Base-by-base conservation (phyloP, 2,888 invertebrate genomes). In the Oasisia sp. region DNA sequence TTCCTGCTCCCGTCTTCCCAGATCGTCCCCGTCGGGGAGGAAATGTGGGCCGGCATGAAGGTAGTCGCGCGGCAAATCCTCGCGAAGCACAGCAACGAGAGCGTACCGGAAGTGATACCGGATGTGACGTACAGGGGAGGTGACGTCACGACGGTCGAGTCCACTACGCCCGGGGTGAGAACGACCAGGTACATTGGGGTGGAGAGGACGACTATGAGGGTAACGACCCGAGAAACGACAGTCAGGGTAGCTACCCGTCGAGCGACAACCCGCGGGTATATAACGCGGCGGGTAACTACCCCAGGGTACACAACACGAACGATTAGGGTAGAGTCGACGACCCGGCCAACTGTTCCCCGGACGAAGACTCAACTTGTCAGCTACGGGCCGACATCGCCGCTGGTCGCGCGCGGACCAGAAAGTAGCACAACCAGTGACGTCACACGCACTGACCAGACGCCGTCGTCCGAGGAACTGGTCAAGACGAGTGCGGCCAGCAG, bases 1-100 rank as follows among this genome's bases (percentile, higher is more conserved):
- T 93, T 93, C 89, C 58, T 92, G 11, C 93, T 93, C 27, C 93
- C 92, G 11, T 92, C 92, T 9, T 92, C 92, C 14, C 93, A 93
- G 32, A 93, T 93, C 32, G 32, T 90, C 12, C 93, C 93, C 32
- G 56, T 90, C 5, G 93, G 93, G 19, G 92, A 92, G 44, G 93
- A 93, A 50, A 92, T 91, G 44, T 93, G 92, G 93, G 92, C 92
- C 0, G 93, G 93, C 11, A 32, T 93, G 11, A 45, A 93, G 58
- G 92, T 91, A 9, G 44, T 93, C 5, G 44, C 92, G 32, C 38
- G 32, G n/a, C 38, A 44, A 19, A 90, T 90, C 27, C 90, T 32
- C 74, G 27, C 74, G 74, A 74, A 74, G 7, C 74, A 74, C 74
- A 74, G 74, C 74, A 74, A 74, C 74, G 74, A 19, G 74, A 74